Evolutionary conservation across 2,888 invertebrate species (phyloP).

Genomic region (Latheticus oryzae): DNA sequence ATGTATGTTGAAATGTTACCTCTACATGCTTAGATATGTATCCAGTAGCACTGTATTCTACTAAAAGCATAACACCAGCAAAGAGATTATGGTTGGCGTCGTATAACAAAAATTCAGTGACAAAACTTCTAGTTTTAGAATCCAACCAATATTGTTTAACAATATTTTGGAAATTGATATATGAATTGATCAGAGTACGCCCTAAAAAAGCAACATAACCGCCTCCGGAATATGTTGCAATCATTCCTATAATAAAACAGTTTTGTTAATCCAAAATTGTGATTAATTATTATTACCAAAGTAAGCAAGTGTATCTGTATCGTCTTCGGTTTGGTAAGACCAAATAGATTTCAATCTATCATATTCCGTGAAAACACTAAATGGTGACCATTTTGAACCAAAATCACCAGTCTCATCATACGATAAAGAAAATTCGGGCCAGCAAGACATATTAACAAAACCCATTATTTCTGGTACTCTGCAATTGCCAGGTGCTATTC

Average conservation of each 20-base stretch:
- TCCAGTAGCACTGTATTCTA: conserved; percentile 55
- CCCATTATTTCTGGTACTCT: conserved; percentile 43
- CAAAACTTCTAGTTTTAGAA: conserved; percentile 49
- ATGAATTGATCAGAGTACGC: conserved; percentile 52
- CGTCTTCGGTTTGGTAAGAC: conserved; percentile 25
- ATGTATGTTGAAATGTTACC: neutral
- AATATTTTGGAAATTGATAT: conserved; percentile 49
- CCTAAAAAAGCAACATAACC: conserved; percentile 56
- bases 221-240: conserved; percentile 53
- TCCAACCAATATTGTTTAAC: conserved; percentile 54
- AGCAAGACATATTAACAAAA: conserved; percentile 48
- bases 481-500: conserved; percentile 6
- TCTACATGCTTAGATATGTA: conserved; percentile 31
- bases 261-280: neutral
- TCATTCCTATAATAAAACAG: conserved; percentile 52
- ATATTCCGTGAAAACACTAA: conserved; percentile 13
- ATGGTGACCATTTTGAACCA: conserved; percentile 42
- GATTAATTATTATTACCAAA: neutral
- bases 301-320: neutral
- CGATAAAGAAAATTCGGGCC: conserved; percentile 38
- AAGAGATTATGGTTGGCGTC: conserved; percentile 57
- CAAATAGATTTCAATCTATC: conserved; percentile 46
- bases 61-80: conserved; percentile 49
- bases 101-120: conserved; percentile 56
- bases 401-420: conserved; percentile 43